Percentiles rank a stretch among this genome's conserved stretches.
These are phyloP conservation scores for Neodiprion lecontei DNA, from an alignment of 1,140 invertebrate genomes.

Conservation along the genomic window DNA sequence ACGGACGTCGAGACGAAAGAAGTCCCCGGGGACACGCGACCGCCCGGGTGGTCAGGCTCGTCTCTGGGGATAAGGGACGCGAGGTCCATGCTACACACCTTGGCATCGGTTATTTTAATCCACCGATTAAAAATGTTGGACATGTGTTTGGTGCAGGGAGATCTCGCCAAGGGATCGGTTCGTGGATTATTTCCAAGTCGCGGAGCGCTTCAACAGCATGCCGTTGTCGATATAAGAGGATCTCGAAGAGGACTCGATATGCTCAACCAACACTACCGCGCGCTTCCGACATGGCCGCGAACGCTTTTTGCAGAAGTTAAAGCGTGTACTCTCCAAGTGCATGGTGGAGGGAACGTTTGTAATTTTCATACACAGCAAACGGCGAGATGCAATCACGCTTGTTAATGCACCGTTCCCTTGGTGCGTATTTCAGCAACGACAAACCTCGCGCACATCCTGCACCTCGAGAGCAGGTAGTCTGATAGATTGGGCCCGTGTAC, in stretches of 20 bases:
- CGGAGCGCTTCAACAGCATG: not conserved
- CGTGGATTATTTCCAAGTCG: conserved; percentile 37
- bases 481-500: too few relatives aligned
- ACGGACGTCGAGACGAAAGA: not conserved
- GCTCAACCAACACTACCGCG: too few relatives aligned
- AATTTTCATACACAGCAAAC: not conserved
- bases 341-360: not conserved
- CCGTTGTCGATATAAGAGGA: not conserved
- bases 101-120: conserved; percentile 60
- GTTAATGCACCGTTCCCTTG: not conserved
- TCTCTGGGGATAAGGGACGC: conserved; percentile 49
- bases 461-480: too few relatives aligned
- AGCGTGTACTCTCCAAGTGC: too few relatives aligned
- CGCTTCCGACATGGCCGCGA: too few relatives aligned
- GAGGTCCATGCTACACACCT: conserved; percentile 39
- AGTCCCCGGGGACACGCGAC: conserved; percentile 43
- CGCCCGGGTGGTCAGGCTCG: conserved; percentile 52
- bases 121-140: conserved; percentile 61
- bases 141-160: conserved; percentile 52
- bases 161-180: conserved; percentile 37
- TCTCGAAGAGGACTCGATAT: not conserved
- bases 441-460: too few relatives aligned
- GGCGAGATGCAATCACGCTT: not conserved
- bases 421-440: too few relatives aligned
- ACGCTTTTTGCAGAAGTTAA: too few relatives aligned